phyloP scores from a whole-genome alignment of 2,113 vertebrate genomes.

The Lutjanus erythropterus region DNA sequence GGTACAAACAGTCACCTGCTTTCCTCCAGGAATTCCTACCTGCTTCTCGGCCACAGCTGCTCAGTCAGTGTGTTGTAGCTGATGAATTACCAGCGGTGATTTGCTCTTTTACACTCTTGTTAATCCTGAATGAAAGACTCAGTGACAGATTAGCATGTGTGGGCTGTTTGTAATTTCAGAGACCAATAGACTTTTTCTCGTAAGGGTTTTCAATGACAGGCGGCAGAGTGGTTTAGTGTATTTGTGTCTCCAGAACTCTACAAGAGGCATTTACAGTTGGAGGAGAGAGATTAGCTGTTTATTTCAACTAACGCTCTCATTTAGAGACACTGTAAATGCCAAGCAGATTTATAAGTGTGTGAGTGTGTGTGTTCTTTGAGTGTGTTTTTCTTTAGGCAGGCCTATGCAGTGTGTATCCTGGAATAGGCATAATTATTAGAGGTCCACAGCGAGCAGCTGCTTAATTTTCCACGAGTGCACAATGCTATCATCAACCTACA shows the following conservation, averaged over 20 bases:
- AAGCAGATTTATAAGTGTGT: neutral
- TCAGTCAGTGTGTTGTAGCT: neutral
- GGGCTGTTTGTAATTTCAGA: conserved; percentile 44
- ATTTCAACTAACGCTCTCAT: conserved; percentile 15
- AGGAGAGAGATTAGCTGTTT: conserved; percentile 30
- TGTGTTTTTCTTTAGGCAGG: neutral
- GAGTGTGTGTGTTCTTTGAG: neutral
- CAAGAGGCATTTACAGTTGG: neutral
- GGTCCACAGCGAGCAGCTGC: too few species aligned
- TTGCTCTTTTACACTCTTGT: conserved; percentile 52
- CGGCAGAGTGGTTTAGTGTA: conserved; percentile 21
- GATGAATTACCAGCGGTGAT: conserved; percentile 33
- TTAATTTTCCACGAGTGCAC: too few species aligned
- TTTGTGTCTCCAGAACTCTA: conserved; percentile 25
- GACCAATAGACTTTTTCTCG: conserved; percentile 14
- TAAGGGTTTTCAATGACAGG: conserved; percentile 27
- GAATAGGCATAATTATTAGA: neutral
- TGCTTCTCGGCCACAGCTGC: neutral
- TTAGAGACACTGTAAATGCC: conserved; percentile 10
- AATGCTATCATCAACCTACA: too few species aligned
- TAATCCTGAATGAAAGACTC: conserved; percentile 55
- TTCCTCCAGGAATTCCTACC: neutral
- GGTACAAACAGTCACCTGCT: neutral
- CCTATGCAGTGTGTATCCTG: neutral
- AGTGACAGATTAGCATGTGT: conserved; percentile 36